Percentiles rank a stretch among this genome's conserved stretches.
Evolutionary conservation across 2,113 vertebrate genomes (phyloP).

Genomic region (Clarias magur): DNA sequence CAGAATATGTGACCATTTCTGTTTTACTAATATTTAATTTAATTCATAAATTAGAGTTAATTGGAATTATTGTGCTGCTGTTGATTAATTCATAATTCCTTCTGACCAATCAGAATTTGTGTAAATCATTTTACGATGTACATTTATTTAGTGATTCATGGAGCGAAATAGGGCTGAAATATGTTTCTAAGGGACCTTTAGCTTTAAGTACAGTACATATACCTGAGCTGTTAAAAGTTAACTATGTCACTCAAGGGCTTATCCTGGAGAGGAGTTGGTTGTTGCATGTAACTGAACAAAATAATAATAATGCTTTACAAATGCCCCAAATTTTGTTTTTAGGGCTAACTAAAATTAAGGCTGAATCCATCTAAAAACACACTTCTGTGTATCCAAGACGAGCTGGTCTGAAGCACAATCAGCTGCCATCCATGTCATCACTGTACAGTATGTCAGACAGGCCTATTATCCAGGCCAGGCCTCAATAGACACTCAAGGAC

Average conservation of each 20-base stretch:
- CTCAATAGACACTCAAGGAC: slow-evolving; percentile 13
- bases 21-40: not conserved
- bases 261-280: not conserved
- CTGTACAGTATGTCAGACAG: not conserved
- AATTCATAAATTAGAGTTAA: not conserved
- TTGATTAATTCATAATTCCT: not conserved
- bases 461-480: slow-evolving; percentile 26
- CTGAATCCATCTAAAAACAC: not conserved
- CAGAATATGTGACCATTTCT: not conserved
- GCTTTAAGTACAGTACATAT: not conserved
- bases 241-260: not conserved
- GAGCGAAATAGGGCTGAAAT: not conserved
- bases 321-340: not conserved
- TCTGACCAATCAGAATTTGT: not conserved
- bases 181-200: not conserved
- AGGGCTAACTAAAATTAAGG: not conserved
- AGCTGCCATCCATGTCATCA: slow-evolving; percentile 13
- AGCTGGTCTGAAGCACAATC: not conserved
- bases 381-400: slow-evolving; percentile 12
- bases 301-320: not conserved
- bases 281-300: not conserved
- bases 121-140: not conserved
- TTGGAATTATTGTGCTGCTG: no score
- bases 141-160: not conserved
- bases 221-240: not conserved